Evolutionary conservation across 2,888 invertebrate genomes (phyloP).

Genomic region (Bugulina stolonifera): DNA sequence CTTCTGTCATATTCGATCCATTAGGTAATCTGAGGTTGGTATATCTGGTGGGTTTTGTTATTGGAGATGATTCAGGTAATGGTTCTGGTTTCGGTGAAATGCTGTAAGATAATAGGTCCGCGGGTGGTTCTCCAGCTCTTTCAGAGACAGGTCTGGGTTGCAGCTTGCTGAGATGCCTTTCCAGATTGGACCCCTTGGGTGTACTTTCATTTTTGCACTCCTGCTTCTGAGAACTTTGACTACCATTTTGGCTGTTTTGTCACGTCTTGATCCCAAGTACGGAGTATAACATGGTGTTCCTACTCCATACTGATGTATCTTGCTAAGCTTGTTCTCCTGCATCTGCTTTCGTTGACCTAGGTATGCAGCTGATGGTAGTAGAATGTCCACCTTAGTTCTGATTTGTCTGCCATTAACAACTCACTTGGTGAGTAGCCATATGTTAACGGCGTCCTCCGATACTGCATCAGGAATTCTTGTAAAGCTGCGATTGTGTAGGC

Average conservation of each 20-base stretch:
- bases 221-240: neutral
- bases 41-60: too few species aligned
- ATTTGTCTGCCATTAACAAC: conserved; percentile 15
- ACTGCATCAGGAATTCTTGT: conserved; percentile 24
- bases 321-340: neutral
- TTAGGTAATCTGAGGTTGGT: too few species aligned
- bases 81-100: too few species aligned
- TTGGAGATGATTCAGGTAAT: too few species aligned
- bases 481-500: neutral
- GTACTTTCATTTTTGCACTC: neutral
- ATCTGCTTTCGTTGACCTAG: neutral
- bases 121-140: too few species aligned
- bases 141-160: too few species aligned
- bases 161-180: too few species aligned
- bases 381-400: conserved; percentile 1
- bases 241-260: neutral
- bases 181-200: neutral
- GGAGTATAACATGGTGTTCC: neutral
- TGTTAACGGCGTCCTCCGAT: neutral
- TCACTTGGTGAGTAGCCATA: conserved; percentile 9
- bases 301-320: neutral
- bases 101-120: too few species aligned
- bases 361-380: neutral
- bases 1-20: too few species aligned
- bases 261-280: neutral